These are phyloP conservation scores for Proisotoma minuta DNA, from an alignment of 2,888 invertebrate species.

Conservation along the genomic window DNA sequence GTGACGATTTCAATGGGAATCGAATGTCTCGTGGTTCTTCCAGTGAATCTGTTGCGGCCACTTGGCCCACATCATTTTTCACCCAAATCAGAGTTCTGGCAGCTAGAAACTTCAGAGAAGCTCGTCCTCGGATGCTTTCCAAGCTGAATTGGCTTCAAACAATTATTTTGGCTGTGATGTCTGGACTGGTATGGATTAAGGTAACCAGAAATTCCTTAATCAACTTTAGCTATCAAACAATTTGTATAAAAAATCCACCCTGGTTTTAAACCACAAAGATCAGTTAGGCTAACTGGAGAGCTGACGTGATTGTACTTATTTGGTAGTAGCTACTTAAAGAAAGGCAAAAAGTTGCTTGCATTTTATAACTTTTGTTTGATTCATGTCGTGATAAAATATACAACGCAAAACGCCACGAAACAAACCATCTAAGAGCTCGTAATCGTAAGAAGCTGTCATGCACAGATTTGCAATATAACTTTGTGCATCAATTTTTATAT, in stretches of 20 bases:
- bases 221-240: too few relatives aligned
- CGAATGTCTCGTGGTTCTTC: constrained; percentile 36
- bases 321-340: too few relatives aligned
- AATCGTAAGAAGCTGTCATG: too few relatives aligned
- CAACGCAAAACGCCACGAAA: too few relatives aligned
- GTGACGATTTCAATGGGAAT: constrained; percentile 44
- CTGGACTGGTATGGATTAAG: constrained; percentile 73
- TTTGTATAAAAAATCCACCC: too few relatives aligned
- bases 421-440: too few relatives aligned
- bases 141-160: constrained; percentile 74
- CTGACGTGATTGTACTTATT: not conserved
- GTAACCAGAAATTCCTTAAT: constrained; percentile 54
- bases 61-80: constrained; percentile 46
- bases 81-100: constrained; percentile 58
- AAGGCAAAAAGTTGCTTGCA: too few relatives aligned
- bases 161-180: constrained; percentile 64
- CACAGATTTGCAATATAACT: too few relatives aligned
- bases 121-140: constrained; percentile 68
- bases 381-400: too few relatives aligned
- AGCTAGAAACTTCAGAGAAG: constrained; percentile 70
- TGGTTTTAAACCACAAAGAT: too few relatives aligned
- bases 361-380: too few relatives aligned
- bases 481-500: too few relatives aligned
- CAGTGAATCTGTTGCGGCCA: constrained; percentile 34
- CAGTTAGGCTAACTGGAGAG: not conserved